Percentiles rank a stretch among this genome's conserved stretches.
These are phyloP conservation scores for Deroptyus accipitrinus DNA, from an alignment of 2,113 vertebrate genomes.

Conservation along the genomic window DNA sequence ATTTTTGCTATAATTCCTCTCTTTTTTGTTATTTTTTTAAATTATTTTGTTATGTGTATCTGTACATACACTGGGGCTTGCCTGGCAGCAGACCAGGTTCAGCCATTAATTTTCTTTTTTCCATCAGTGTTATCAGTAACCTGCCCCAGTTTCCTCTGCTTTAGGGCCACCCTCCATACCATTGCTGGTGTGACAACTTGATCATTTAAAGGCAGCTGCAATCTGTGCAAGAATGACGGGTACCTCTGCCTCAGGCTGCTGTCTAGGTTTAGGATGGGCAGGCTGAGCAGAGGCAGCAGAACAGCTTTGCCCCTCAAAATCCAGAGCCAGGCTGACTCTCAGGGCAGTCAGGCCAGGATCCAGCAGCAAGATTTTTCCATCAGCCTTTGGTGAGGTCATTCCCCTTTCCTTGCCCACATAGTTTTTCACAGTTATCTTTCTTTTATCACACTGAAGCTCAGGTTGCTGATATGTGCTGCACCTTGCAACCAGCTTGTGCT, in stretches of 20 bases:
- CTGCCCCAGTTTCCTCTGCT: background rate
- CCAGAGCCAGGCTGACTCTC: background rate
- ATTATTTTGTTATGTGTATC: background rate
- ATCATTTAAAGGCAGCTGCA: background rate
- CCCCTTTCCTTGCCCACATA: background rate
- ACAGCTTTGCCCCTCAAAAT: background rate
- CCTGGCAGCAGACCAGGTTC: background rate
- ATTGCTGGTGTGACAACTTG: background rate
- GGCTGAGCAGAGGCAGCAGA: background rate
- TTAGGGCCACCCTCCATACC: background rate
- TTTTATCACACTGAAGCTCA: background rate
- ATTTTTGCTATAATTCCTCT: background rate
- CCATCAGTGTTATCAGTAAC: background rate
- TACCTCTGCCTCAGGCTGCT: background rate
- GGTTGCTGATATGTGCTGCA: background rate
- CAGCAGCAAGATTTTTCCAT: background rate
- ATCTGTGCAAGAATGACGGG: rapidly evolving
- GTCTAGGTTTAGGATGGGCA: rapidly evolving
- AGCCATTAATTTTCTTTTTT: background rate
- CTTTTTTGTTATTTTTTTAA: background rate
- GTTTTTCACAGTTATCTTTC: background rate
- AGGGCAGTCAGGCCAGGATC: rapidly evolving
- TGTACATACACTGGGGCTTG: background rate
- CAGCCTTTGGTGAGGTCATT: background rate
- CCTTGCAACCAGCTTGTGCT: rapidly evolving